phyloP scores from a whole-genome alignment of 2,888 invertebrate genomes.

The Pasiphila rectangulata region DNA sequence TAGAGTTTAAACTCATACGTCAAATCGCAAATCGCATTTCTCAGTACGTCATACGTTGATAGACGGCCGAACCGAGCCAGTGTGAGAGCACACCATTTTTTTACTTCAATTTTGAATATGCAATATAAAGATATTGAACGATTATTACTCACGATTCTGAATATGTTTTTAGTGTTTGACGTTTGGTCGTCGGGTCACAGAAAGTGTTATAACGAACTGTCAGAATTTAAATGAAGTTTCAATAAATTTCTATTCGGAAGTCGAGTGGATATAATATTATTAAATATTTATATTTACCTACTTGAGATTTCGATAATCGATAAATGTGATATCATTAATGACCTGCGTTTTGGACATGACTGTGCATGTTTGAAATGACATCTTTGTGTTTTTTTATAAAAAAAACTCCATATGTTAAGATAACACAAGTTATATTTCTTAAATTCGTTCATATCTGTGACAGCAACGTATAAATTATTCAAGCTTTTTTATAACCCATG shows the following conservation, averaged over 20 bases:
- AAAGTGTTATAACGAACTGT: constrained; percentile 54
- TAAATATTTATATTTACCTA: constrained; percentile 1
- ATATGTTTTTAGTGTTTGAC: constrained; percentile 51
- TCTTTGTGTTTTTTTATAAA: too few species aligned
- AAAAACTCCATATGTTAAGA: too few species aligned
- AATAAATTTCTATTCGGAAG: constrained; percentile 30
- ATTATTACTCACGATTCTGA: constrained; percentile 59
- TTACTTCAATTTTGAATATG: constrained; percentile 62
- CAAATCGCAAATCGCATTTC: constrained; percentile 34
- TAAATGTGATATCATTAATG: too few species aligned
- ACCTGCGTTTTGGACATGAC: too few species aligned
- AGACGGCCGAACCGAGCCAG: constrained; percentile 67
- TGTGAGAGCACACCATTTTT: constrained; percentile 58
- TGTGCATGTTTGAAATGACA: too few species aligned
- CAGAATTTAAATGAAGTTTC: constrained; percentile 44
- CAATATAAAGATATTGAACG: constrained; percentile 75
- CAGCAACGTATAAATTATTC: constrained; percentile 46
- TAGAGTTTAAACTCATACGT: constrained; percentile 37
- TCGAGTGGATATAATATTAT: constrained; percentile 7
- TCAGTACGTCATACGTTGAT: constrained; percentile 74
- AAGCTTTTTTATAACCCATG: constrained; percentile 45
- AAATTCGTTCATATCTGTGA: constrained; percentile 36
- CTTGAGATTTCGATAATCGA: neutral
- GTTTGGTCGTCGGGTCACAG: constrained; percentile 48
- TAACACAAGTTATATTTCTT: neutral